Base-by-base conservation (phyloP, 2,113 vertebrate genomes). In the Morone saxatilis region DNA sequence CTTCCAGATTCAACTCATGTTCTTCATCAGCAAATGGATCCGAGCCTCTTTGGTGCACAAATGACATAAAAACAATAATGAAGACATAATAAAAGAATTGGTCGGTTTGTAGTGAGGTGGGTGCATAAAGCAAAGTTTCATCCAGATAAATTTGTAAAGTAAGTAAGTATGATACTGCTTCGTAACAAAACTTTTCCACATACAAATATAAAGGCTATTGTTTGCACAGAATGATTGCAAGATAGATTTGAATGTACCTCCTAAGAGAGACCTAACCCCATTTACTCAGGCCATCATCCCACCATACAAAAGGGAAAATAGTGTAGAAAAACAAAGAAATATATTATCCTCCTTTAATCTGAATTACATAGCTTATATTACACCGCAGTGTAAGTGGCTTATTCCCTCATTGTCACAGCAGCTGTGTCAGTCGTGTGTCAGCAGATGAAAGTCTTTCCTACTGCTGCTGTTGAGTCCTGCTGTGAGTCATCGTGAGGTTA, bases 401-500 rank as follows among this genome's bases (percentile, higher is more conserved):
- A 5, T 54, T 45, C 16, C 11, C 62, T 66, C 13, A 51, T 25
- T 69, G 36, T 60, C 31, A 38, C 14, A 53, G 63, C 56, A 63
- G 63, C 22, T 80, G 82, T 68, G 19, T 56, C 41, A 43, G 38
- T 19, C 38, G 43, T 51, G 12, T 25, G 45, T 56, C 66, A 87
- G 54, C 73, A 45, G 57, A 57, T 67, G 70, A 50, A 70, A 59
- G 41, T 62, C 1, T 51, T 36, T 1, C 38, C 22, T 53, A 0
- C 11, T 31, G 0, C 17, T 20, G 57, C 31, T 31, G 31, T 31
- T 31, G 31, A 31, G 31, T 31, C 31, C 31, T 31, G 12, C 62
- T 75, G 40, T 54, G 84, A 85, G 38, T 89, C 83, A 89, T 25
- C 25, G 25, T 25, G 17, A 53, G 6, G 60, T 68, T 20, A 9